Percentiles rank a stretch among this genome's conserved stretches.
Evolutionary conservation across 1,140 invertebrate genomes (phyloP).

Genomic region (Drosophila auraria): DNA sequence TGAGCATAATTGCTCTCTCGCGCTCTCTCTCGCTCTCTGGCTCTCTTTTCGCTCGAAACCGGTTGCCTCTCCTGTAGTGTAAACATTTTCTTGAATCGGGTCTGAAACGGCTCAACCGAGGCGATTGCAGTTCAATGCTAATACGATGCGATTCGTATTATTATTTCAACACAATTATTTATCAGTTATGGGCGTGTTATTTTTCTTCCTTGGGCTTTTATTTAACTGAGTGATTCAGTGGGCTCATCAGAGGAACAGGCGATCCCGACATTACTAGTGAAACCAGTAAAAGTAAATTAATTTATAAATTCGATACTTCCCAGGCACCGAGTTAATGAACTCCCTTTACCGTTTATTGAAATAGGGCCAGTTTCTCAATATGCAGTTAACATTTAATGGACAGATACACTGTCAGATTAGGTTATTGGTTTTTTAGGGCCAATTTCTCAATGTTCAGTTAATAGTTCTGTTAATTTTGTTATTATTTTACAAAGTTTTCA

Average conservation of each 20-base stretch:
- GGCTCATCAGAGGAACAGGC: background rate
- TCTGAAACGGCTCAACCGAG: conserved; percentile 24
- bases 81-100: conserved; percentile 33
- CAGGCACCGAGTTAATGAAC: background rate
- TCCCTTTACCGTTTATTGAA: conserved; percentile 24
- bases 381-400: background rate
- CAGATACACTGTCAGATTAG: too few species aligned
- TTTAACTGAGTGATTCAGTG: conserved; percentile 12
- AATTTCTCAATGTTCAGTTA: background rate
- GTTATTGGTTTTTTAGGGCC: too few species aligned
- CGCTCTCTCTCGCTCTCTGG: conserved; percentile 12
- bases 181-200: background rate
- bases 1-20: conserved; percentile 12
- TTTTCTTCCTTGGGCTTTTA: background rate
- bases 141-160: background rate
- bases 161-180: conserved; percentile 8
- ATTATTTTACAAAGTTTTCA: too few species aligned
- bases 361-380: background rate
- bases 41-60: conserved; percentile 5
- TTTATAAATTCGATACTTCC: conserved; percentile 1
- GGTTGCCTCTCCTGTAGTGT: conserved; percentile 9
- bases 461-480: too few species aligned
- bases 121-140: conserved; percentile 9
- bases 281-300: background rate
- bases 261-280: background rate